Percentiles rank a stretch among this genome's conserved stretches.
Conservation (phyloP, 2,888 invertebrate genomes). For the Lepas anatifera region DNA sequence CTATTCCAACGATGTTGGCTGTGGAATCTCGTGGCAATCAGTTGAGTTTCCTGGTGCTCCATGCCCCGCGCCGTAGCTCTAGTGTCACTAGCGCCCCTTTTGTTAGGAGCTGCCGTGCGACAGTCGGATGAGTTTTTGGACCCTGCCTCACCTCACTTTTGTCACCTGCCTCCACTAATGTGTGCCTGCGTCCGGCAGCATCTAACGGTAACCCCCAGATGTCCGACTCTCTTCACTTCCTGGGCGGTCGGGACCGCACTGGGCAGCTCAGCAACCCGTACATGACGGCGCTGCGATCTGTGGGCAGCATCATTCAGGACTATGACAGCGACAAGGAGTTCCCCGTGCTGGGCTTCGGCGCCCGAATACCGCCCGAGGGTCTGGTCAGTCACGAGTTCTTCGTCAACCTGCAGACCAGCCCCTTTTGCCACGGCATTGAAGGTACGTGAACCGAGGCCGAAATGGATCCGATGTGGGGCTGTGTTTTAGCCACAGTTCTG, state of each 20-base stretch:
- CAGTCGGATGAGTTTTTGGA: no score
- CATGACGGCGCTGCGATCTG: conserved; percentile 32
- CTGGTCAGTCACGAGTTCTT: conserved; percentile 36
- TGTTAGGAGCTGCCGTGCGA: no score
- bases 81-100: no score
- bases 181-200: conserved; percentile 29
- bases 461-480: no score
- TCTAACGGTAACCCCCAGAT: conserved; percentile 37
- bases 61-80: no score
- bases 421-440: conserved; percentile 39
- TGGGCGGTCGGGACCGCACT: conserved; percentile 8
- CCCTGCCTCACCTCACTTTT: no score
- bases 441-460: no score
- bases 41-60: no score
- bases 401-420: conserved; percentile 42
- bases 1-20: no score
- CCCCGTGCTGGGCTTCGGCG: conserved; percentile 38
- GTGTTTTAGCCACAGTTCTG: no score
- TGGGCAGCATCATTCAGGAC: conserved; percentile 38
- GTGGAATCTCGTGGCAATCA: no score
- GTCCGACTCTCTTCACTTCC: conserved; percentile 28
- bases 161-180: no score
- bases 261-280: conserved; percentile 22
- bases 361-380: conserved; percentile 35
- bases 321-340: conserved; percentile 41